Conservation (phyloP, 2,888 invertebrate species). For the Machimus rusticus region DNA sequence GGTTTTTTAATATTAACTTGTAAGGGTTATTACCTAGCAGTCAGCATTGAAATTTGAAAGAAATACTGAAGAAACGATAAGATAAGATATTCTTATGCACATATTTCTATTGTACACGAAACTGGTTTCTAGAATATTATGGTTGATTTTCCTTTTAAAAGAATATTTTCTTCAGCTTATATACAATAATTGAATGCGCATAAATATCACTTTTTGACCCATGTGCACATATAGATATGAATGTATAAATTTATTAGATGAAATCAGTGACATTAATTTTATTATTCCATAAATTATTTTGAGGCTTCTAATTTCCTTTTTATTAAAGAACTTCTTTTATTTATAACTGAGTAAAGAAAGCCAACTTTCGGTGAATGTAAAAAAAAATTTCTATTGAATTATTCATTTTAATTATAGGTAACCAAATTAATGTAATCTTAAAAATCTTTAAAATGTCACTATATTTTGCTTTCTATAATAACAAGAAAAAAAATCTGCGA, state of each 20-base stretch:
- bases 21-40: too few relatives aligned
- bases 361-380: not conserved
- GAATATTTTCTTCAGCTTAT: not conserved
- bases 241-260: not conserved
- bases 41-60: too few relatives aligned
- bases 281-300: not conserved
- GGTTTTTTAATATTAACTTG: too few relatives aligned
- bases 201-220: not conserved
- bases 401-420: not conserved
- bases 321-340: not conserved
- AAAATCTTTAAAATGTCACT: too few relatives aligned
- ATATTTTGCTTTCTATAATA: not conserved
- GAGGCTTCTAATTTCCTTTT: not conserved
- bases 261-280: not conserved
- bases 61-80: too few relatives aligned
- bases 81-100: too few relatives aligned
- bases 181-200: not conserved
- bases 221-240: not conserved
- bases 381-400: not conserved
- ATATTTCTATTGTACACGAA: too few relatives aligned
- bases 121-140: too few relatives aligned
- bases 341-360: not conserved
- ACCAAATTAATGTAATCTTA: not conserved
- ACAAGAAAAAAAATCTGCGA: not conserved
- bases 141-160: too few relatives aligned